Conservation (phyloP, 2,113 vertebrate species). For the Mus pahari region DNA sequence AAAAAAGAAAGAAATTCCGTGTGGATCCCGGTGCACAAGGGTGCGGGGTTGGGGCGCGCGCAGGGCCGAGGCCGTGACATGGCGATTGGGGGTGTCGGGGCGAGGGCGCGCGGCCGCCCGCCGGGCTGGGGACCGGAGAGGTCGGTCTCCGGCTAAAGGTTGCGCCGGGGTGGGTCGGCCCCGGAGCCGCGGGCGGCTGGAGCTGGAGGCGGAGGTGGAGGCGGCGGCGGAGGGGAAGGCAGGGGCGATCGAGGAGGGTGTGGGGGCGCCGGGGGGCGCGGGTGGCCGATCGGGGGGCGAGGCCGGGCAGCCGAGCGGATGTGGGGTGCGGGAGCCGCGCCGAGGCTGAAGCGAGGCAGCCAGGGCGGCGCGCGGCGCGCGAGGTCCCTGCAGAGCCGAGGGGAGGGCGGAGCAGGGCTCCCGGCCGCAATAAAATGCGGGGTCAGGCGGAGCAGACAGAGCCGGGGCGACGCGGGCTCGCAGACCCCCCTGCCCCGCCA, state of each 20-base stretch:
- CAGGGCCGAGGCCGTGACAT: constrained; percentile 78
- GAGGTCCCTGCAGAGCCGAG: constrained; percentile 87
- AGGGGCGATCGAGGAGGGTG: constrained; percentile 79
- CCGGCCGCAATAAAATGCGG: constrained; percentile 94
- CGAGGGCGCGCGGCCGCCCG: constrained; percentile 69
- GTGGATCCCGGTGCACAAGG: constrained; percentile 67
- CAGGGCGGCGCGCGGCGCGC: constrained; percentile 87
- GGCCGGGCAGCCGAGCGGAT: constrained; percentile 80
- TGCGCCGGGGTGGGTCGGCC: constrained; percentile 89
- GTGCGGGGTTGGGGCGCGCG: constrained; percentile 73
- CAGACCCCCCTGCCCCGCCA: constrained; percentile 84
- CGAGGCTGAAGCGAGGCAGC: constrained; percentile 81
- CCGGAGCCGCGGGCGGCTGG: constrained; percentile 70
- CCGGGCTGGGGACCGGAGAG: constrained; percentile 71
- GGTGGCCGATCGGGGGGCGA: constrained; percentile 48
- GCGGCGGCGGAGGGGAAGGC: constrained; percentile 66
- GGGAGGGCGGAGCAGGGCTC: constrained; percentile 86
- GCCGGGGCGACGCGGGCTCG: constrained; percentile 87
- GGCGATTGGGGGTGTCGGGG: constrained; percentile 74
- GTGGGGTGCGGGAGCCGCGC: constrained; percentile 81
- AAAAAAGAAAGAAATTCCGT: constrained; percentile 62
- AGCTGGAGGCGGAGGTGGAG: constrained; percentile 65
- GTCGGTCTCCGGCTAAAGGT: constrained; percentile 93
- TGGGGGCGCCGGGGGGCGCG: constrained; percentile 68
- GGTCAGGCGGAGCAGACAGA: constrained; percentile 93